These are phyloP conservation scores for Drosophila littoralis DNA, from an alignment of 1,140 invertebrate genomes.

Conservation along the genomic window DNA sequence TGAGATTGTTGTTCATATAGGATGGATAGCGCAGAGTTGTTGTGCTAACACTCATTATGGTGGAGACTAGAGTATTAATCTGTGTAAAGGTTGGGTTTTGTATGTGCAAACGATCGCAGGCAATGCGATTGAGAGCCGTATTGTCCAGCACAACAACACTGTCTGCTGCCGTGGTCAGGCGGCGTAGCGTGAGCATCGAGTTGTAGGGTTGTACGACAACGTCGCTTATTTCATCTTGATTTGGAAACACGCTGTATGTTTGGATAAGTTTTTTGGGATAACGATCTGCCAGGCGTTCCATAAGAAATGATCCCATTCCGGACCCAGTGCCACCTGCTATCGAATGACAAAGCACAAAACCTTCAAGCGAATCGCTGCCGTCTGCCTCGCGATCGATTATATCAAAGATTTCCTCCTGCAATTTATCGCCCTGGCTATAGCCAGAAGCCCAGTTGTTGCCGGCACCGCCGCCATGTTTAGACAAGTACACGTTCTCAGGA, in stretches of 20 bases:
- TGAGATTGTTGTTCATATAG: slow-evolving; percentile 99
- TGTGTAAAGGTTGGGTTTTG: slow-evolving; percentile 97
- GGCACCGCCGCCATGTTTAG: slow-evolving; percentile 98
- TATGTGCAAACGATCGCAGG: slow-evolving; percentile 97
- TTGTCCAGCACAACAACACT: slow-evolving; percentile 99
- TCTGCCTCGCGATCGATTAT: slow-evolving; percentile 99
- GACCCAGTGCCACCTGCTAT: slow-evolving; percentile 99
- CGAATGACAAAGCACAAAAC: slow-evolving; percentile 99
- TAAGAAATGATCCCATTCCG: slow-evolving; percentile 98
- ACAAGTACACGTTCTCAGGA: slow-evolving; percentile 99
- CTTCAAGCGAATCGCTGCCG: slow-evolving; percentile 99
- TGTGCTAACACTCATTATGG: slow-evolving; percentile 99
- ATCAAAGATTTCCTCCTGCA: slow-evolving; percentile 99
- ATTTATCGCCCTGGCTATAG: slow-evolving; percentile 95
- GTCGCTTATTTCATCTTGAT: slow-evolving; percentile 98
- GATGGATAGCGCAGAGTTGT: slow-evolving; percentile 98
- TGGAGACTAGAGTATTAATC: slow-evolving; percentile 99
- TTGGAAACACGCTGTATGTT: slow-evolving; percentile 99
- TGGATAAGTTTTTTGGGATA: slow-evolving; percentile 99
- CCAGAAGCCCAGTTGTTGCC: slow-evolving; percentile 99
- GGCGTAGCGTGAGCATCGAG: slow-evolving; percentile 97
- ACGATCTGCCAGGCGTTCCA: slow-evolving; percentile 96
- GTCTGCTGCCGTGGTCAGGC: slow-evolving; percentile 97
- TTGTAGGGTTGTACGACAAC: slow-evolving; percentile 99
- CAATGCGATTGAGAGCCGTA: slow-evolving; percentile 97